Evolutionary conservation across 2,797 vertebrate genomes (phyloP).

Genomic region (Centroberyx gerrardi): DNA sequence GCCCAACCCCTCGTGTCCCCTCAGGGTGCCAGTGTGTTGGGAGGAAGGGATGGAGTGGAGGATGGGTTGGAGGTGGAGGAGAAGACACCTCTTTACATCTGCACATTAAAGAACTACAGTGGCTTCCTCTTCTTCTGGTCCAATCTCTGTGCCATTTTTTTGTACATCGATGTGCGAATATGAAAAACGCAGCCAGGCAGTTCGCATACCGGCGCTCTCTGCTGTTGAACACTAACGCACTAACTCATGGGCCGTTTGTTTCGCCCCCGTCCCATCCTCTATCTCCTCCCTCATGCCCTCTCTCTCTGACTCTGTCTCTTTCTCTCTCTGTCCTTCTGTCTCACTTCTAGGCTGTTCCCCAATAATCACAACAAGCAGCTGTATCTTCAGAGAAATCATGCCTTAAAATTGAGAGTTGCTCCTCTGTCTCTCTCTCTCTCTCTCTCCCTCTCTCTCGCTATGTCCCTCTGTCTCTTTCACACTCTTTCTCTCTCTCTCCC

Average conservation of each 20-base stretch:
- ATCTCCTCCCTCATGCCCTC: slow-evolving; percentile 37
- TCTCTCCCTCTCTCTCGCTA: slow-evolving; percentile 30
- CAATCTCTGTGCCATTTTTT: neutral
- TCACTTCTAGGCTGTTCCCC: slow-evolving; percentile 56
- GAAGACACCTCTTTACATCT: slow-evolving; percentile 36
- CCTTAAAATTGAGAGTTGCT: slow-evolving; percentile 81
- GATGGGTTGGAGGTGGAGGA: slow-evolving; percentile 31
- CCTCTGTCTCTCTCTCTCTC: slow-evolving; percentile 36
- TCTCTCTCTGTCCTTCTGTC: slow-evolving; percentile 66
- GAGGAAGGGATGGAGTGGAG: slow-evolving; percentile 47
- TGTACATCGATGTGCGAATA: slow-evolving; percentile 5
- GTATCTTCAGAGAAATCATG: slow-evolving; percentile 87
- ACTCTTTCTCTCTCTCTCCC: slow-evolving; percentile 38
- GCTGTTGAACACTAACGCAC: slow-evolving; percentile 77
- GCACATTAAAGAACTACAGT: slow-evolving; percentile 26
- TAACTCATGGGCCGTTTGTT: slow-evolving; percentile 32
- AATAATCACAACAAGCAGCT: slow-evolving; percentile 89
- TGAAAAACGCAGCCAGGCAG: neutral
- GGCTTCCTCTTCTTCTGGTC: neutral
- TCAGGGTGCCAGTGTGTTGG: slow-evolving; percentile 58
- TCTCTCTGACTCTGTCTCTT: slow-evolving; percentile 70
- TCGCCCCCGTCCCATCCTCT: slow-evolving; percentile 40
- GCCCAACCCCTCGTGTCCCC: slow-evolving; percentile 58
- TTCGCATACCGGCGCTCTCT: slow-evolving; percentile 65
- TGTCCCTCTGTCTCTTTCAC: slow-evolving; percentile 59